These are phyloP conservation scores for Solenopsis invicta DNA, from an alignment of 1,140 invertebrate genomes.

Conservation along the genomic window DNA sequence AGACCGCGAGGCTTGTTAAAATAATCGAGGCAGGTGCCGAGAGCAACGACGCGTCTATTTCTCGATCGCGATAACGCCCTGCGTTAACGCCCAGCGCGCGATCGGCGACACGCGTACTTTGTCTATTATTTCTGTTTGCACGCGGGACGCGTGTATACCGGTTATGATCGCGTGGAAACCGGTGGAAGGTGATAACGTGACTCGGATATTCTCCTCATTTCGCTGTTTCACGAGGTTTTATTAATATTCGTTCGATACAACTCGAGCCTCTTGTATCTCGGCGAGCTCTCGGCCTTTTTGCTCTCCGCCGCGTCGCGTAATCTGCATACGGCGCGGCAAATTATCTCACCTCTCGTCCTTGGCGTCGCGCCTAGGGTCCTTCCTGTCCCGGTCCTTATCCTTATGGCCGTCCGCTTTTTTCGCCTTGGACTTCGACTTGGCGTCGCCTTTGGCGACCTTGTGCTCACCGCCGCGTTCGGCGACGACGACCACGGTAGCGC, in stretches of 20 bases:
- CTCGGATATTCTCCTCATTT: conserved; percentile 30
- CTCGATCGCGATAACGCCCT: conserved; percentile 39
- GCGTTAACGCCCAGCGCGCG: neutral
- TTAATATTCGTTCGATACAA: conserved; percentile 25
- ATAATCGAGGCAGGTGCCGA: conserved; percentile 52
- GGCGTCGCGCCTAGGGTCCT: conserved; percentile 78
- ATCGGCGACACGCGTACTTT: conserved; percentile 14
- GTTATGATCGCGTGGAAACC: conserved; percentile 21
- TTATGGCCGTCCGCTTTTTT: conserved; percentile 81
- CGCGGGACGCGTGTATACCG: conserved; percentile 4
- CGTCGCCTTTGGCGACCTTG: conserved; percentile 78
- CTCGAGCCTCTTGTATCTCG: neutral
- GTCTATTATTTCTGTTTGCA: conserved; percentile 1
- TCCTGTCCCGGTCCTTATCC: conserved; percentile 81
- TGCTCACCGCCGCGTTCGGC: conserved; percentile 77
- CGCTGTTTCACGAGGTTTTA: conserved; percentile 12
- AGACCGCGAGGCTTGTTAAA: conserved; percentile 40
- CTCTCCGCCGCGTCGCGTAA: neutral
- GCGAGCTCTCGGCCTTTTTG: neutral
- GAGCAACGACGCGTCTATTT: conserved; percentile 48
- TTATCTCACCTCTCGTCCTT: conserved; percentile 82
- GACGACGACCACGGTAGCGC: conserved; percentile 73
- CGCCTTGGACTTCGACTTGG: conserved; percentile 80
- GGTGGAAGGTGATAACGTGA: conserved; percentile 41
- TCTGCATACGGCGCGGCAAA: neutral